Evolutionary conservation across 2,888 invertebrate species (phyloP).

Genomic region (Hypercompe scribonia): DNA sequence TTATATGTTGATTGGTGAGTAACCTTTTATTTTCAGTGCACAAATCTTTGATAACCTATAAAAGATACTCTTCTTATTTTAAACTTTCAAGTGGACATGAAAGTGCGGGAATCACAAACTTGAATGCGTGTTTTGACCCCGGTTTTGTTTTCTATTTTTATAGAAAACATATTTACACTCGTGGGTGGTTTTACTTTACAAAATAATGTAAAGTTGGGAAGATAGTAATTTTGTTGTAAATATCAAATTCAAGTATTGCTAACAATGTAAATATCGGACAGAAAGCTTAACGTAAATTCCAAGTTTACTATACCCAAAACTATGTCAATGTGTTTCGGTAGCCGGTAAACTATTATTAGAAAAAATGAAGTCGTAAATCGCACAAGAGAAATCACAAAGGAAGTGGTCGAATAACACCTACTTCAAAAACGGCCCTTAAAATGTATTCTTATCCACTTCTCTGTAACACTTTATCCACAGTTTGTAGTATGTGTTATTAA

Average conservation of each 20-base stretch:
- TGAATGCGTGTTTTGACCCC: neutral
- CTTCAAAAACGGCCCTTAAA: too few relatives aligned
- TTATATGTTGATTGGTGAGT: conserved; percentile 71
- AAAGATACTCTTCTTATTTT: neutral
- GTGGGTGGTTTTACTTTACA: neutral
- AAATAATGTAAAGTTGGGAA: too few relatives aligned
- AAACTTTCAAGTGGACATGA: neutral
- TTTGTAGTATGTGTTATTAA: too few relatives aligned
- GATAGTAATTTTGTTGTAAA: too few relatives aligned
- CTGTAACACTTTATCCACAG: neutral
- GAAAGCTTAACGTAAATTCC: too few relatives aligned
- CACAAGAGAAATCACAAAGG: too few relatives aligned
- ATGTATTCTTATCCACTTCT: neutral
- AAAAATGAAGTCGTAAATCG: neutral
- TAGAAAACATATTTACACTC: neutral
- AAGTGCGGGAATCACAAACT: neutral
- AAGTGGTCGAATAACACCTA: neutral
- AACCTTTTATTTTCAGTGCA: neutral
- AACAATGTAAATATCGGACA: too few relatives aligned
- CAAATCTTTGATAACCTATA: neutral
- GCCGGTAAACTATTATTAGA: too few relatives aligned
- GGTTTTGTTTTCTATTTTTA: neutral
- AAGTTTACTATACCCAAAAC: too few relatives aligned
- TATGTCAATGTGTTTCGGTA: too few relatives aligned
- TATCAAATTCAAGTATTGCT: too few relatives aligned